Conservation (phyloP, 2,113 vertebrate species). For the Sus scrofa region DNA sequence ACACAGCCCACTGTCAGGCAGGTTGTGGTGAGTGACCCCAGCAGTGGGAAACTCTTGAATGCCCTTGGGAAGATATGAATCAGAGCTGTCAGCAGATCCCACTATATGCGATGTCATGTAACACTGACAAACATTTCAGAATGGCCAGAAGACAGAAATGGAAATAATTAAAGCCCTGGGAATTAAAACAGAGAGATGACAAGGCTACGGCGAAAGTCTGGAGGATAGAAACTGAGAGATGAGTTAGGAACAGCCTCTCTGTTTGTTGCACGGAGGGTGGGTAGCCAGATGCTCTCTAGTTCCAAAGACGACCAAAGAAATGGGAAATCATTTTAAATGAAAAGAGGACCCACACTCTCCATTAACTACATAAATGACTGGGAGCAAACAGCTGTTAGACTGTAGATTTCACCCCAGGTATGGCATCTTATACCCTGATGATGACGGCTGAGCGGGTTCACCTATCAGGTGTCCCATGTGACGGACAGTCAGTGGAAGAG, state of each 20-base stretch:
- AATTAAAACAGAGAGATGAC: conserved; percentile 45
- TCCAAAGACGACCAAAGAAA: background rate
- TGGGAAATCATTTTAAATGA: background rate
- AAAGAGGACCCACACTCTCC: background rate
- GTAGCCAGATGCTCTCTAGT: background rate
- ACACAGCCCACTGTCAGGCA: background rate
- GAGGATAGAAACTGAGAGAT: background rate
- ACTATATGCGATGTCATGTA: background rate
- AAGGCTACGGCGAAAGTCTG: background rate
- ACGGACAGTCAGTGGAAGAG: background rate
- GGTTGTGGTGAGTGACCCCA: accelerated
- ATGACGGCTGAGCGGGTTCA: background rate
- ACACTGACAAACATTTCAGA: conserved; percentile 41
- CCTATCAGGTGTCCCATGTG: background rate
- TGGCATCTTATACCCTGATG: background rate
- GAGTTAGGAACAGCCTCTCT: background rate
- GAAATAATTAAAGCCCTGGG: conserved; percentile 60
- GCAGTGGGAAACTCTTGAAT: background rate
- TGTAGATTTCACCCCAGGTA: background rate
- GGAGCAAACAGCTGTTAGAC: background rate
- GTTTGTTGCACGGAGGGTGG: background rate
- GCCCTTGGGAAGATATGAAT: background rate
- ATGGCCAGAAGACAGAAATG: conserved; percentile 41
- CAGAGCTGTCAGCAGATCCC: background rate
- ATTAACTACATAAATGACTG: too few species aligned